Evolutionary conservation across 2,888 invertebrate genomes (phyloP), one percentile per base, ranked within the genome.

Genomic region (Epirrita christyi): DNA sequence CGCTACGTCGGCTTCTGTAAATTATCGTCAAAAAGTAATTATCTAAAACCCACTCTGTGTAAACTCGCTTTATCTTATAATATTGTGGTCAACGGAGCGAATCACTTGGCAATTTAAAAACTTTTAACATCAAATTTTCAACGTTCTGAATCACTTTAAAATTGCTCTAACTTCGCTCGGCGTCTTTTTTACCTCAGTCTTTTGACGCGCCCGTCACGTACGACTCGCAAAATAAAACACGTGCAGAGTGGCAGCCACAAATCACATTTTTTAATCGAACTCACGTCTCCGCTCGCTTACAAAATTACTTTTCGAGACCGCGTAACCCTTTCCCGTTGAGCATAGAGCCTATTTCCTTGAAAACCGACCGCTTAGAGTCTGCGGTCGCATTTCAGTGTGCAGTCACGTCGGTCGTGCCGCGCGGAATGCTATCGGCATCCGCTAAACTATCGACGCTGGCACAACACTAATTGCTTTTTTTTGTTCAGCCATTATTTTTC

Each of bases 251-350:
- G 83, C 82, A 75, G 81, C 88, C 89, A 88, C 90, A 91, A 90
- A 90, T 91, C 90, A 91, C 86, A 90, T 90, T 91, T 91, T 90
- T 90, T 89, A 90, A 89, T 90, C 89, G 88, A 85, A 84, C 85
- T 83, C 89, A 84, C 87, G 86, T 87, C 83, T 82, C 78, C 68
- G 72, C 71, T 63, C 65, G 63, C 62, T 59, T 62, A 63, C 80
- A 78, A 78, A 68, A 54, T 55, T 66, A 58, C 45, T 34, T 54
- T 52, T 63, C 21, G 55, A 29, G 59, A 55, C 15, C 27, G 34
- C 43, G 9, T 58, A 50, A 62, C 70, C 67, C 70, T 75, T 72
- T 64, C 15, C 1, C 14, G 46, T 13, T 15, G 3, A n/a, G n/a
- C 10, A 58, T 75, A 83, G 66, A 73, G 79, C 71, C 56, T 11